Conservation (phyloP, 2,113 vertebrate genomes). For the Copsychus sechellarum region DNA sequence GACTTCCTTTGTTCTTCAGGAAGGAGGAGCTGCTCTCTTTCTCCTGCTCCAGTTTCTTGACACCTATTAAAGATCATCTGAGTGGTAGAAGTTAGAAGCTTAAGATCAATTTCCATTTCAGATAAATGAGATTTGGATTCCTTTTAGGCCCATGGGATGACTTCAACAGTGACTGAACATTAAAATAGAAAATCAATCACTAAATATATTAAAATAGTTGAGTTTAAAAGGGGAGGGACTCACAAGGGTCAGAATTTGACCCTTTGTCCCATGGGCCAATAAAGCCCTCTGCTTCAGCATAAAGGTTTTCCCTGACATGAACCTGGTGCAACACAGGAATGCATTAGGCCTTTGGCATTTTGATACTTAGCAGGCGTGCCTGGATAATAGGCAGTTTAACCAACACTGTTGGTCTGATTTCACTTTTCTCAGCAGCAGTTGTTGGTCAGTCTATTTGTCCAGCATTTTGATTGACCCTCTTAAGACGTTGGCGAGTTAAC, state of each 20-base stretch:
- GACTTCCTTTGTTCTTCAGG: neutral
- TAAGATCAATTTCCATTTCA: neutral
- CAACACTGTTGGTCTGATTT: neutral
- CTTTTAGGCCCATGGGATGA: neutral
- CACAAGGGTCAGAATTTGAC: neutral
- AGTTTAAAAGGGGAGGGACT: neutral
- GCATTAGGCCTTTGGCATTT: neutral
- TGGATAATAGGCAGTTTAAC: neutral
- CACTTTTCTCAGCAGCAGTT: neutral
- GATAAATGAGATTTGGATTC: neutral
- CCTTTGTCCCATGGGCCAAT: neutral
- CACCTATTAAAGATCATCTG: neutral
- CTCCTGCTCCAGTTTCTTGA: neutral
- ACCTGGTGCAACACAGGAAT: neutral
- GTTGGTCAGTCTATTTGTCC: neutral
- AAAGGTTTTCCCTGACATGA: neutral
- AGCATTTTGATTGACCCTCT: neutral
- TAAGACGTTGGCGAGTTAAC: rapidly evolving
- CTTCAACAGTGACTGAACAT: neutral
- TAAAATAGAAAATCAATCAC: neutral
- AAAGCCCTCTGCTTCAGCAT: neutral
- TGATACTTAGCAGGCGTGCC: conserved; percentile 22
- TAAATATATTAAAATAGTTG: neutral
- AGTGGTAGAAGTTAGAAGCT: neutral
- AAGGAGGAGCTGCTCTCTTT: neutral